Base-by-base conservation (phyloP, 2,888 invertebrate species). In the Strigamia maritima region DNA sequence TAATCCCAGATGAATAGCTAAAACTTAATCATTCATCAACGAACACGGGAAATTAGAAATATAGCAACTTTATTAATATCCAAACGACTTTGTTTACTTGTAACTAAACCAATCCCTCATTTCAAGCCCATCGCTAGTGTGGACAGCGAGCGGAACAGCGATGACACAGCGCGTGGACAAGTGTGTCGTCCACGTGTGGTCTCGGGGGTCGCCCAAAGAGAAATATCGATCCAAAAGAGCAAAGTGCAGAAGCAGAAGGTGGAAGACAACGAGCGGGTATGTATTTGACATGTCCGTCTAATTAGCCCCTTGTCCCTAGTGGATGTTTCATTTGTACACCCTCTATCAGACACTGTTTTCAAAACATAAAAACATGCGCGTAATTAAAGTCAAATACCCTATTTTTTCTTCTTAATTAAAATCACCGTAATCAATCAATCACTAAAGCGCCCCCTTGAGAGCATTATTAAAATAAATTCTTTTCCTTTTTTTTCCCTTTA, bases 121-220 rank as follows among this genome's bases (percentile, higher is more conserved):
- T 24, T 26, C 1, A 22, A 65, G 16, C 2, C 65, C 65, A 65
- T 65, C 65, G 65, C 65, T 65, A 26, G 65, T 65, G 65, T 65
- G 65, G 65, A 65, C 65, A 65, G 65, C 65, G 65, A 65, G 65
- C 65, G 6, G 65, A 65, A 16, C 65, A 65, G 65, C 65, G 65
- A 65, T 65, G 65, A 65, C 65, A 65, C 65, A 65, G 26, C 65
- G 65, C 65, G 65, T 65, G 65, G 65, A 65, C 65, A 65, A 65
- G 65, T 26, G 28, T 65, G 65, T 65, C 65, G 65, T 65, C 26
- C 65, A 24, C 28, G 26, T 26, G 28, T 26, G 65, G 65, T 65
- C 65, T 65, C 65, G 65, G 65, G 65, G 65, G 65, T 26, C 65
- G 65, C 65, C 65, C 65, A 65, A 65, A 65, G 65, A 65, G 65